phyloP scores from a whole-genome alignment of 2,113 vertebrate genomes.

The Ceyx cyanopectus region DNA sequence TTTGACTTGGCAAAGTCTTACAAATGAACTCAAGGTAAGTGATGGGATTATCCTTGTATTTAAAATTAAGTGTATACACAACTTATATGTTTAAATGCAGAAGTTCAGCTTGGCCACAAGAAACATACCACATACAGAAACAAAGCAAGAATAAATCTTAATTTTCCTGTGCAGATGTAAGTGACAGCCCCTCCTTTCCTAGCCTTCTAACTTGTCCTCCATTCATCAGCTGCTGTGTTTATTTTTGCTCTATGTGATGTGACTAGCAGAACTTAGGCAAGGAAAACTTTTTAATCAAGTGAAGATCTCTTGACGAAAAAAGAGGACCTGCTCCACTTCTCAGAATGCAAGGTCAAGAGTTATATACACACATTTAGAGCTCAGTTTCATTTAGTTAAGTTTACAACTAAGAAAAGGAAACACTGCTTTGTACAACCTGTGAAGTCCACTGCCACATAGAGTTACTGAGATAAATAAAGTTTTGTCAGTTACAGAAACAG shows the following conservation, averaged over 20 bases:
- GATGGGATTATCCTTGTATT: neutral
- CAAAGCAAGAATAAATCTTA: conserved; percentile 7
- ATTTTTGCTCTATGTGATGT: conserved; percentile 42
- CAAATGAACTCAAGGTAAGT: neutral
- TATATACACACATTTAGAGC: conserved; percentile 17
- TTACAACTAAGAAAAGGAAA: conserved; percentile 47
- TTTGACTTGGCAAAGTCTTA: neutral
- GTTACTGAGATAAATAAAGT: conserved; percentile 1
- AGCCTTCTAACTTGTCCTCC: conserved; percentile 13
- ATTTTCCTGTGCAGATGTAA: neutral
- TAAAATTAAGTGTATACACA: neutral
- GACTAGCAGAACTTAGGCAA: conserved; percentile 46
- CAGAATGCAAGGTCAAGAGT: conserved; percentile 54
- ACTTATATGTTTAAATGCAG: neutral
- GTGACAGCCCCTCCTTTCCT: neutral
- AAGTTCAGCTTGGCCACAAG: neutral
- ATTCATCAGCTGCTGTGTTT: conserved; percentile 45
- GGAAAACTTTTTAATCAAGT: conserved; percentile 55
- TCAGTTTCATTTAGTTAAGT: conserved; percentile 21
- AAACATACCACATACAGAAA: neutral
- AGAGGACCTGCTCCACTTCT: conserved; percentile 5
- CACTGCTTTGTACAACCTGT: neutral
- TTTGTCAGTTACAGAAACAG: conserved; percentile 12
- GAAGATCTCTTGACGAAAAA: conserved; percentile 25
- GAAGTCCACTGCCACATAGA: neutral